Evolutionary conservation across 2,888 invertebrate genomes (phyloP).

Genomic region (Drosophila merina): DNA sequence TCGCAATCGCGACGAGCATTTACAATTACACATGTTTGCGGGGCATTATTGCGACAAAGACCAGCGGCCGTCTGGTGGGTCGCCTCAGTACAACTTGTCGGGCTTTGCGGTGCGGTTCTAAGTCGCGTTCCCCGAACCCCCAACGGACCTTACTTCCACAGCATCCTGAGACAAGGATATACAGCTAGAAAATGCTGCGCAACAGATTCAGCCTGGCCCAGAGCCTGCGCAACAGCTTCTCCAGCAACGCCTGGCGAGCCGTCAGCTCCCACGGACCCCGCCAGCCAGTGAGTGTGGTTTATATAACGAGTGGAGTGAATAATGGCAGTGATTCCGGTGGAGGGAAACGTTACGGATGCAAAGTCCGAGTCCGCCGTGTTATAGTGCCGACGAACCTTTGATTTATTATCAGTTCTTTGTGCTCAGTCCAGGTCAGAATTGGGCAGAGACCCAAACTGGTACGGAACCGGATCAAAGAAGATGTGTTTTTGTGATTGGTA

Average conservation of each 20-base stretch:
- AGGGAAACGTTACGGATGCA: constrained; percentile 24
- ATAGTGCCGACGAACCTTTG: constrained; percentile 25
- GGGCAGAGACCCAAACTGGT: constrained; percentile 16
- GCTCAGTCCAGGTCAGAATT: constrained; percentile 18
- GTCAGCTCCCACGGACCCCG: constrained; percentile 67
- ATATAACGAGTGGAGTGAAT: constrained; percentile 15
- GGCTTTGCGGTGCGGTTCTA: constrained; percentile 53
- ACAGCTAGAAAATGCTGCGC: constrained; percentile 52
- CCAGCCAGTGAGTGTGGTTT: constrained; percentile 69
- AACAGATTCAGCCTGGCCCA: constrained; percentile 53
- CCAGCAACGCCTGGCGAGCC: constrained; percentile 61
- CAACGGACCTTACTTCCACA: constrained; percentile 3
- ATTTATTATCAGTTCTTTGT: constrained; percentile 38
- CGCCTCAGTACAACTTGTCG: constrained; percentile 61
- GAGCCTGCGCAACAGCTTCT: constrained; percentile 54
- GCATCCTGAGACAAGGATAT: constrained; percentile 20
- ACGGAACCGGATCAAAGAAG: constrained; percentile 12
- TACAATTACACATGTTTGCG: constrained; percentile 73
- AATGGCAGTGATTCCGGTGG: constrained; percentile 9
- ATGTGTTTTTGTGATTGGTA: background rate
- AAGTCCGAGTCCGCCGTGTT: constrained; percentile 19
- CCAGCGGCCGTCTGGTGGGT: constrained; percentile 20
- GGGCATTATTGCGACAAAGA: constrained; percentile 58
- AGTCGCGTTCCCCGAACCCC: constrained; percentile 49
- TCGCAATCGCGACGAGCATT: constrained; percentile 69